Evolutionary conservation across 2,888 invertebrate genomes (phyloP).

Genomic region (Catocala nupta): DNA sequence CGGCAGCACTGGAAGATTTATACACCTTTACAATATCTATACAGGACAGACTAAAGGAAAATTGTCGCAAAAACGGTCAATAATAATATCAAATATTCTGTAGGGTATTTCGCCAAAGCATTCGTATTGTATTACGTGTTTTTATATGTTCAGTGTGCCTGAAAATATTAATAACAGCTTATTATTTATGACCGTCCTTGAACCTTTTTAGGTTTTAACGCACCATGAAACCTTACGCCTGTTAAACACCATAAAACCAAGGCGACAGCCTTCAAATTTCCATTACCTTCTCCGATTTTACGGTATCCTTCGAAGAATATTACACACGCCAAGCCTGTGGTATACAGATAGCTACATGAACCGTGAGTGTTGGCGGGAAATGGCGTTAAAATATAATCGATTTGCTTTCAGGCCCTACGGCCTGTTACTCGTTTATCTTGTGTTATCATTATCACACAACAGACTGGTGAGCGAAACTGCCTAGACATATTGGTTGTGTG

Average conservation of each 20-base stretch:
- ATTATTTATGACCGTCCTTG: background rate
- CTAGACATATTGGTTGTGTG: background rate
- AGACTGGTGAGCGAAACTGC: conserved; percentile 18
- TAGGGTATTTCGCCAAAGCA: too few relatives aligned
- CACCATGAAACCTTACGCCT: background rate
- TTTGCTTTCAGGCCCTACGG: conserved; percentile 32
- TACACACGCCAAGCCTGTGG: conserved; percentile 27
- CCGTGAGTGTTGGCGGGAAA: conserved; percentile 26
- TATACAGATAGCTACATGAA: conserved; percentile 29
- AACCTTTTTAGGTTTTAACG: background rate
- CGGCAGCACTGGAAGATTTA: too few relatives aligned
- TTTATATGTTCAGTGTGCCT: too few relatives aligned
- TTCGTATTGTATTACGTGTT: too few relatives aligned
- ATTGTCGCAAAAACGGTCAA: too few relatives aligned
- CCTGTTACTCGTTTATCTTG: conserved; percentile 36
- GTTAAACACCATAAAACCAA: conserved; percentile 1
- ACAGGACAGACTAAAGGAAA: too few relatives aligned
- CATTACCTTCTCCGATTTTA: background rate
- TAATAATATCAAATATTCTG: too few relatives aligned
- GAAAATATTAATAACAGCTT: background rate
- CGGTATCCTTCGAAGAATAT: conserved; percentile 1
- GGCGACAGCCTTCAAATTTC: background rate
- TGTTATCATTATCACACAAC: conserved; percentile 6
- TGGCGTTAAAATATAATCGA: conserved; percentile 49
- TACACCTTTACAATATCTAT: too few relatives aligned